phyloP scores from a whole-genome alignment of 2,113 vertebrate genomes.

The Suncus etruscus region DNA sequence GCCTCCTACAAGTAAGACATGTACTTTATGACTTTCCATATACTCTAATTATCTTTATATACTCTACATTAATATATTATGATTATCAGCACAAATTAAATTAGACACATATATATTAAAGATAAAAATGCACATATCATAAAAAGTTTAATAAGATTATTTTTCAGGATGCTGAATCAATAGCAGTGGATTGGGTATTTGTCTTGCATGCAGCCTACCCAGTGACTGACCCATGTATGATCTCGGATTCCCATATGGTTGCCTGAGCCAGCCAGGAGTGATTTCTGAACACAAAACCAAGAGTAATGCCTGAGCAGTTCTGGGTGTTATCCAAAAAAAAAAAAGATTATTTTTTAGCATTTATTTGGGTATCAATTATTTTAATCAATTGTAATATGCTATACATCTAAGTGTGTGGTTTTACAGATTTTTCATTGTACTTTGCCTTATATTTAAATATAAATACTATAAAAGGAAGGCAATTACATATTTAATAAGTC shows the following conservation, averaged over 20 bases:
- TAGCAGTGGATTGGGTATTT: no score
- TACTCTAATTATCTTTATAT: conserved; percentile 24
- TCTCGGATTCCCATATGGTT: no score
- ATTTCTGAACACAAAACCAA: no score
- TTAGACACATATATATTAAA: neutral
- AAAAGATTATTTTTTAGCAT: no score
- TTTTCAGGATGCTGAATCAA: no score
- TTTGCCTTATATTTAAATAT: neutral
- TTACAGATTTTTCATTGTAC: neutral
- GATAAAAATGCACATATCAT: neutral
- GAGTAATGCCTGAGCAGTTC: no score
- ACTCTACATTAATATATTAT: neutral
- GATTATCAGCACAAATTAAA: neutral
- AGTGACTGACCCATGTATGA: no score
- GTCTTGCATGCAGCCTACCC: no score
- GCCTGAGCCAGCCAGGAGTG: no score
- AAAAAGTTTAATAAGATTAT: conserved; percentile 35
- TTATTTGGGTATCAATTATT: neutral
- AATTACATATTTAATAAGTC: neutral
- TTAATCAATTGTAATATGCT: neutral
- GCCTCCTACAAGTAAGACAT: no score
- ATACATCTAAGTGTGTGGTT: neutral
- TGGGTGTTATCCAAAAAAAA: no score
- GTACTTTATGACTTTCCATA: neutral
- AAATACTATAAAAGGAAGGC: neutral